Percentiles rank a stretch among this genome's conserved stretches.
These are phyloP conservation scores for Mormyrops boulengeri DNA, from an alignment of 2,797 vertebrate genomes.

Conservation along the genomic window DNA sequence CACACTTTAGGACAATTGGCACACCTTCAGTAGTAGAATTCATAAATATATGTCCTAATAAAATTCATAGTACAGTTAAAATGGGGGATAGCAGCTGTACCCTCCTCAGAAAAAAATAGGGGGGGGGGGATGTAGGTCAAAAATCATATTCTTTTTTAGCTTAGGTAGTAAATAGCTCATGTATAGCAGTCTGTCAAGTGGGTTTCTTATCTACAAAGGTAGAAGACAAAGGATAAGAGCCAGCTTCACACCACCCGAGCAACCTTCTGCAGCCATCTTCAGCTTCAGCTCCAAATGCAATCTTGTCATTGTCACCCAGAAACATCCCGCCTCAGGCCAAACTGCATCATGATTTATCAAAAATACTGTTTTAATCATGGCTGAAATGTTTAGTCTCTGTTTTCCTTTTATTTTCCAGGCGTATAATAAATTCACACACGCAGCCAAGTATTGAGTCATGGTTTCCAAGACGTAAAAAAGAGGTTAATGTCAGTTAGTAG, in stretches of 20 bases:
- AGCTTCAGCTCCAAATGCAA: conserved; percentile 30
- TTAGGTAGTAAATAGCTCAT: conserved; percentile 28
- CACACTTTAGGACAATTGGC: conserved; percentile 15
- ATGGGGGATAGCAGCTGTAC: background rate
- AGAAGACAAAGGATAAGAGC: conserved; percentile 18
- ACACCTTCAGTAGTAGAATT: background rate
- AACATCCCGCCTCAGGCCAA: conserved; percentile 58
- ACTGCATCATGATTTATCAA: conserved; percentile 58
- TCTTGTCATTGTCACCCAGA: conserved; percentile 49
- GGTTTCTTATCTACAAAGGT: conserved; percentile 25
- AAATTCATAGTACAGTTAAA: background rate
- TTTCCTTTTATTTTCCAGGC: conserved; percentile 54
- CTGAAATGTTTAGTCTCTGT: conserved; percentile 54
- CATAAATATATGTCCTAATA: background rate
- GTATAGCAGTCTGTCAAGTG: conserved; percentile 4
- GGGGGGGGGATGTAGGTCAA: conserved; percentile 17
- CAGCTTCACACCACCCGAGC: conserved; percentile 6
- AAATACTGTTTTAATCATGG: conserved; percentile 66
- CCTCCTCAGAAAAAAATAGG: background rate
- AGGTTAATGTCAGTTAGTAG: conserved; percentile 42
- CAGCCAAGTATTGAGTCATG: conserved; percentile 60
- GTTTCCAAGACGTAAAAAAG: conserved; percentile 54
- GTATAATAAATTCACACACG: conserved; percentile 58
- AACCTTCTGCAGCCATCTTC: background rate
- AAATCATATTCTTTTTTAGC: conserved; percentile 24